Base-by-base conservation (phyloP, 1,140 invertebrate species). In the Argopecten irradians region DNA sequence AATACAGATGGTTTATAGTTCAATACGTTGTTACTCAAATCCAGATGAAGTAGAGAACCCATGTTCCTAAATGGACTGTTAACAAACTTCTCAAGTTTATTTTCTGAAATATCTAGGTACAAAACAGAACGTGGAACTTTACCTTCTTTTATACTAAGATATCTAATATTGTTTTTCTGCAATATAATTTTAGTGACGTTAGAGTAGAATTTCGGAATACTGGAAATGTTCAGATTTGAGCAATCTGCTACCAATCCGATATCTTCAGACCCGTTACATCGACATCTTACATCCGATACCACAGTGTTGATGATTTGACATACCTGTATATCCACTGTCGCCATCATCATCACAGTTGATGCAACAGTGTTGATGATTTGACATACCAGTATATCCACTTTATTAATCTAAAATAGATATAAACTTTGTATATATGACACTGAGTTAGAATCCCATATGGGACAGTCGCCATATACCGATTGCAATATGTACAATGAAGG, bases 221-320 rank as follows among this genome's bases (percentile, higher is more conserved):
- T n/a, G n/a, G 55, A 71, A n/a, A 71, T 71, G n/a, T 71, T 71
- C 55, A 28, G 16, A n/a, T 71, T 28, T 0, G 55, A 71, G 55
- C 55, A 71, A 28, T 71, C 55, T 7, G 55, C 55, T 16, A 71
- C 55, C 16, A 71, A 0, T 3, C 55, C 55, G 5, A 8, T 16
- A 28, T n/a, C 28, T 5, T 22, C 1, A 8, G 55, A 71, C 7
- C 0, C 55, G 0, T 71, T 2, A 71, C 55, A 71, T n/a, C 55
- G 55, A 71, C 55, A 71, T 28, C 55, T 71, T n/a, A 71, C n/a
- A 71, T 71, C 55, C 55, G 55, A 71, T 22, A n/a, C n/a, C 55
- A 28, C 55, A 71, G n/a, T n/a, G 55, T n/a, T n/a, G n/a, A n/a
- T n/a, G n/a, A n/a, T n/a, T n/a, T n/a, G n/a, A n/a, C n/a, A n/a